Conservation (phyloP, 2,797 vertebrate species). For the Falco biarmicus region DNA sequence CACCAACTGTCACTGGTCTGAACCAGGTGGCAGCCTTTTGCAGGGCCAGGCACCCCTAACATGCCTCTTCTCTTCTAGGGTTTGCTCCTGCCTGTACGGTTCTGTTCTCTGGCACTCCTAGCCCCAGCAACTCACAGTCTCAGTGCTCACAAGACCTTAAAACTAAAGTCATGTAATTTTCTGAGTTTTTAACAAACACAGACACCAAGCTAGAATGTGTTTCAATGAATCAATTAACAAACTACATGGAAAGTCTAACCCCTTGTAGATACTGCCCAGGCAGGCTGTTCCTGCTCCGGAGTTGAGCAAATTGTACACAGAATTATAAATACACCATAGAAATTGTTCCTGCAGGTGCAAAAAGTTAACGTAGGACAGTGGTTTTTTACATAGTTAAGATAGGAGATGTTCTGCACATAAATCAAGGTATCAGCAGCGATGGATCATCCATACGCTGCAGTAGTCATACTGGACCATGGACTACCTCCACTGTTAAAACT, state of each 20-base stretch:
- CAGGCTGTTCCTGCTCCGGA: background rate
- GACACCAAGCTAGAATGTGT: background rate
- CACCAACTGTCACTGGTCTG: background rate
- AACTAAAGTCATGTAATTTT: background rate
- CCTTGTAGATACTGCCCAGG: background rate
- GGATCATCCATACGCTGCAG: background rate
- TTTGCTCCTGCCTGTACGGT: background rate
- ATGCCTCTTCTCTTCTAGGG: background rate
- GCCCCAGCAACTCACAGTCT: background rate
- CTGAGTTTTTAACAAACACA: background rate
- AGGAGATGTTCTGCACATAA: background rate
- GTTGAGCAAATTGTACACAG: background rate
- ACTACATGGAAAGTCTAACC: background rate
- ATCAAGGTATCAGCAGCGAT: background rate
- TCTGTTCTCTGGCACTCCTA: background rate
- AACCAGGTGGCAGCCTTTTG: background rate
- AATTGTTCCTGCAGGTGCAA: background rate
- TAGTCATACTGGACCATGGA: background rate
- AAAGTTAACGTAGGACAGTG: background rate
- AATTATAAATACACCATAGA: background rate
- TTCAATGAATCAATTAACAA: constrained; percentile 1
- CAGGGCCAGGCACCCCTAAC: background rate
- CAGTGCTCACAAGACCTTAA: background rate
- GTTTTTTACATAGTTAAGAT: background rate
- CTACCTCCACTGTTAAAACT: background rate